Evolutionary conservation across 1,140 invertebrate species (phyloP), one percentile per base, ranked within the genome.

Genomic region (Hyles vespertilio): DNA sequence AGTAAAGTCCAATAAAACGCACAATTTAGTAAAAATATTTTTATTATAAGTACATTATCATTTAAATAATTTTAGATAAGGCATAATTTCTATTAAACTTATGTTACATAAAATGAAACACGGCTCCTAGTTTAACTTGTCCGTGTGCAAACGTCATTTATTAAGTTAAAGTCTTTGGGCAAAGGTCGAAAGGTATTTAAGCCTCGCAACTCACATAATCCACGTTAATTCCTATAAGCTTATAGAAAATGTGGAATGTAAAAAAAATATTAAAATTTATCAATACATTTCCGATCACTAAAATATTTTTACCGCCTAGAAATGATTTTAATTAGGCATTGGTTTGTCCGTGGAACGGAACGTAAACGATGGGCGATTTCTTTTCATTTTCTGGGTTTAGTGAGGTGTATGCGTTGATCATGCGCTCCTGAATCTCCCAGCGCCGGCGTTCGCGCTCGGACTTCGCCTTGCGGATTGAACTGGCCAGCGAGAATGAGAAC

Each of bases 401-500:
- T 12, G 81, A 84, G 11, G 81, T 87, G 71, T 88, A 83, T 5
- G 83, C 79, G 62, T 87, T 90, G 60, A 87, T 78, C 70, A 89
- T 85, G 32, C 82, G 79, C 63, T 89, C 86, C 67, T 87, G 78
- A 55, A 90, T 89, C 83, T 95, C 92, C 92, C 93, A 94, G 40
- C 91, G 91, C 48, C 93, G 91, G 51, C 92, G 91, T 67, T 93
- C 93, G 47, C 92, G 91, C 64, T 94, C 92, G 1, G 92, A 93
- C 74, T 95, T 95, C 63, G 96, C 93, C 69, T 93, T 93, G 62
- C 95, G 93, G 69, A 98, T 94, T 0, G 95, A 93, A 70, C 93
- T 93, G 50, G 94, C 96, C 76, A 98, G 84, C 85, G 95, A 95
- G 79, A 95, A 95, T 3, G 96, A 95, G 72, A 96, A 97, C 58